phyloP scores from a whole-genome alignment of 2,113 vertebrate genomes.

The Peromyscus californicus region DNA sequence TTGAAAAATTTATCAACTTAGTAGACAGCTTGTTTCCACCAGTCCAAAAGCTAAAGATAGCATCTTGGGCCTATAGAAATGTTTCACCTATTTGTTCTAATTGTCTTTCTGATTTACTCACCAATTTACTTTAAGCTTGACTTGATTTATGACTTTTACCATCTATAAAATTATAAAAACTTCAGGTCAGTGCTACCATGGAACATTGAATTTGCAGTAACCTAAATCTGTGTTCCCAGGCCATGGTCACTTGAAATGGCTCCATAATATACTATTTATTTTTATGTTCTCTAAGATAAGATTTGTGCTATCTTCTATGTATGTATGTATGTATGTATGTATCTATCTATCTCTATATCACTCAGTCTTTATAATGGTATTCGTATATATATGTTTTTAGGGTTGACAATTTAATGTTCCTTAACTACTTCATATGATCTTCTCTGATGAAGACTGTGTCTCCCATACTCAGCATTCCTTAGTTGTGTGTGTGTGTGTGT shows the following conservation, averaged over 20 bases:
- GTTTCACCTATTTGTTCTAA: background rate
- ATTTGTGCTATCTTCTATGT: too few species aligned
- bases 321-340: too few species aligned
- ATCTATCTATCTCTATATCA: too few species aligned
- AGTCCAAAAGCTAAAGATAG: background rate
- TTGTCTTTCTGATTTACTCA: background rate
- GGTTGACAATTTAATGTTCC: background rate
- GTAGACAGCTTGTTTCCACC: background rate
- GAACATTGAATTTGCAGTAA: background rate
- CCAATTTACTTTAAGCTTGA: background rate
- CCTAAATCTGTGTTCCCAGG: background rate
- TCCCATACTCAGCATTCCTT: background rate
- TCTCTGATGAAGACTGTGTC: background rate
- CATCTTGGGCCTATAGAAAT: too few species aligned
- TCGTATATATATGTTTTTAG: background rate
- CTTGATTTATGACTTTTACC: background rate
- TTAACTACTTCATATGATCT: background rate
- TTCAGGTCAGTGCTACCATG: background rate
- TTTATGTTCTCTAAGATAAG: background rate
- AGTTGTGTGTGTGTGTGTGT: background rate
- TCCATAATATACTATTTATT: background rate
- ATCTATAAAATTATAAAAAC: background rate
- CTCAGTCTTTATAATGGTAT: background rate
- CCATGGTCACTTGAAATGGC: background rate
- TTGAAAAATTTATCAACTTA: background rate